These are phyloP conservation scores for Miltochrista miniata DNA, from an alignment of 2,888 invertebrate genomes.

Conservation along the genomic window DNA sequence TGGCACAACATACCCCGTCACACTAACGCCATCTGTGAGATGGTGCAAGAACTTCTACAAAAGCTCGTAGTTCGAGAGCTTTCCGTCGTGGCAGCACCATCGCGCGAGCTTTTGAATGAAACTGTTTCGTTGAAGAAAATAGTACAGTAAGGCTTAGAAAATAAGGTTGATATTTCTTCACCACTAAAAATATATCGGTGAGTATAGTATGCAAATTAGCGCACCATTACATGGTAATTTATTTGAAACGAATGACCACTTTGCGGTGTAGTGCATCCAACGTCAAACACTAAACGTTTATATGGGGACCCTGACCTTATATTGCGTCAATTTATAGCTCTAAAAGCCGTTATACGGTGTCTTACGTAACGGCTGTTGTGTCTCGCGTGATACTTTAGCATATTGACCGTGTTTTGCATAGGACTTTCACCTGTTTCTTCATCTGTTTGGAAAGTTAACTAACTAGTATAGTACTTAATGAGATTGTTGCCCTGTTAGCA, in stretches of 20 bases:
- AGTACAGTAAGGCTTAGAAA: constrained; percentile 30
- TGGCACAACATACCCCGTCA: constrained; percentile 24
- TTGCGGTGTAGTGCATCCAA: constrained; percentile 78
- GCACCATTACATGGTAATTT: constrained; percentile 83
- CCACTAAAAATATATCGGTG: constrained; percentile 40
- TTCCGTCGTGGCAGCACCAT: constrained; percentile 57
- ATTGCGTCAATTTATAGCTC: constrained; percentile 80
- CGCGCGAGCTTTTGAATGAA: constrained; percentile 77
- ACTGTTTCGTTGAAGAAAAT: constrained; percentile 37
- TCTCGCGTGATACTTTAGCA: constrained; percentile 62
- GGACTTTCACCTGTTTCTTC: constrained; percentile 68
- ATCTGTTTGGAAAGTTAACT: constrained; percentile 42
- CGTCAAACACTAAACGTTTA: constrained; percentile 75
- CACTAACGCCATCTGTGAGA: constrained; percentile 71
- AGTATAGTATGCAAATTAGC: constrained; percentile 81
- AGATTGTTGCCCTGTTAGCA: no score
- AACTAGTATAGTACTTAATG: constrained; percentile 15
- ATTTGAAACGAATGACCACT: constrained; percentile 84
- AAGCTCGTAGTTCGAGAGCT: constrained; percentile 65
- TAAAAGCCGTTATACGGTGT: constrained; percentile 70
- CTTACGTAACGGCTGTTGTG: constrained; percentile 78
- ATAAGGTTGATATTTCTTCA: constrained; percentile 57
- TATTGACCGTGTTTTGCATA: constrained; percentile 64
- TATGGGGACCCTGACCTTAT: constrained; percentile 83
- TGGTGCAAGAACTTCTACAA: constrained; percentile 63